Evolutionary conservation across 1,140 invertebrate species (phyloP).

Genomic region (Drosophila ficusphila): DNA sequence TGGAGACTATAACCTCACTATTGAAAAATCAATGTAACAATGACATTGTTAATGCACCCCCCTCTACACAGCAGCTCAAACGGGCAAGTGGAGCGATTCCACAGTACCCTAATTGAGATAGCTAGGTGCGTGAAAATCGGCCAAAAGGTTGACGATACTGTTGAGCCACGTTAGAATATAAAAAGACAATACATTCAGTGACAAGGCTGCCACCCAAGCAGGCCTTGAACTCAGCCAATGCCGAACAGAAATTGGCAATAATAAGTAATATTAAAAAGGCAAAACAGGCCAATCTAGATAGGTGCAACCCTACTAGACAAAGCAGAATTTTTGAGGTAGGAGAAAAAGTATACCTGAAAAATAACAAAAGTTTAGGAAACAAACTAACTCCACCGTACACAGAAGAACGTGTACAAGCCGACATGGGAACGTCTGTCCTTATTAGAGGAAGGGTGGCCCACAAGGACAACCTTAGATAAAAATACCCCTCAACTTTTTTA

Average conservation of each 20-base stretch:
- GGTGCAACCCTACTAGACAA: conserved; percentile 1
- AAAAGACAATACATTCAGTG: conserved; percentile 5
- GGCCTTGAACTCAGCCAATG: not conserved
- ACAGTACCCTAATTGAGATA: conserved; percentile 19
- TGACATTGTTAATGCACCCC: conserved; percentile 20
- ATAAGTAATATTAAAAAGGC: not conserved
- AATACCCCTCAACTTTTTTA: not conserved
- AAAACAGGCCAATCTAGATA: too few relatives aligned
- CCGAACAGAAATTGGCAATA: not conserved
- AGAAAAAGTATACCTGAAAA: conserved; percentile 7
- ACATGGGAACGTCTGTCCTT: not conserved
- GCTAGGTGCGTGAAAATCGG: conserved; percentile 1
- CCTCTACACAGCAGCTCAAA: conserved; percentile 33
- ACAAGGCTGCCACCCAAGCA: not conserved
- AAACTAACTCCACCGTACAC: too few relatives aligned
- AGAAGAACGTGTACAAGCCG: not conserved
- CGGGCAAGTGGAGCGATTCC: conserved; percentile 12
- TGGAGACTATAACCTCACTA: conserved; percentile 16
- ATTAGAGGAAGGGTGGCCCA: not conserved
- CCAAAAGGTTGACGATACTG: conserved; percentile 15
- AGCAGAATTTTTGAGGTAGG: conserved; percentile 19
- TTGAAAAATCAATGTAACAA: conserved; percentile 14
- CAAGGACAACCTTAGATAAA: not conserved
- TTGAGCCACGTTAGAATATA: conserved; percentile 8
- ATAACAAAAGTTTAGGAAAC: not conserved